Evolutionary conservation across 1,140 invertebrate species (phyloP).

Genomic region (Conus betulinus): DNA sequence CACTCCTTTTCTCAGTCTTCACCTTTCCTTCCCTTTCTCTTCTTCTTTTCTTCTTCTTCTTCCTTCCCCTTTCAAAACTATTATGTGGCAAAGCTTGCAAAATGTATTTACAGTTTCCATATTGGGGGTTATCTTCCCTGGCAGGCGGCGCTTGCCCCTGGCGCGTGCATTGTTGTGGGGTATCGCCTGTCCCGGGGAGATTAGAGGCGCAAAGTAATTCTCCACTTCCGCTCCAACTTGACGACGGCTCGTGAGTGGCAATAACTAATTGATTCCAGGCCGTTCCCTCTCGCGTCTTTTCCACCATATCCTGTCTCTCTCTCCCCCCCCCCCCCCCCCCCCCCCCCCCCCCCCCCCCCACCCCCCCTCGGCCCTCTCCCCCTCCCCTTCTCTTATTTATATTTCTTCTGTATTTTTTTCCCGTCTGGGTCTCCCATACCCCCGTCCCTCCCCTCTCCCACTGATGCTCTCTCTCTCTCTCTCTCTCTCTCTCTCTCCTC

Average conservation of each 20-base stretch:
- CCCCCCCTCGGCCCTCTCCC: no score
- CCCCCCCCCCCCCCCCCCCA: background rate
- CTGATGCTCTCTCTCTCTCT: background rate
- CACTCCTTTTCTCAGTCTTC: background rate
- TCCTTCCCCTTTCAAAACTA: background rate
- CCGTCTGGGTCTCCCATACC: background rate
- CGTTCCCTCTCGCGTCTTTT: no score
- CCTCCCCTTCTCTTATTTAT: no score
- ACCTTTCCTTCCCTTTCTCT: background rate
- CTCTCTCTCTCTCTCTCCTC: background rate
- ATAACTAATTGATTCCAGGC: background rate
- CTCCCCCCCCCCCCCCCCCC: background rate
- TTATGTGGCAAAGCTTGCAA: background rate
- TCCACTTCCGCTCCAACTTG: background rate
- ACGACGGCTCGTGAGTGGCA: background rate
- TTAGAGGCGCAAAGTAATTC: background rate
- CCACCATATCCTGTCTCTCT: background rate
- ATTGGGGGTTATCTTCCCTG: background rate
- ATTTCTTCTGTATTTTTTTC: no score
- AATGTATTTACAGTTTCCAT: constrained; percentile 1
- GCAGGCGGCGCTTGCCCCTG: background rate
- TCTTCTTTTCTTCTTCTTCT: background rate
- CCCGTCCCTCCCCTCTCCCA: background rate
- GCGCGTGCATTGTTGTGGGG: constrained; percentile 1
- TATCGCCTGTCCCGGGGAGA: background rate